phyloP scores from a whole-genome alignment of 2,888 invertebrate genomes.

The Conomelus anceps region DNA sequence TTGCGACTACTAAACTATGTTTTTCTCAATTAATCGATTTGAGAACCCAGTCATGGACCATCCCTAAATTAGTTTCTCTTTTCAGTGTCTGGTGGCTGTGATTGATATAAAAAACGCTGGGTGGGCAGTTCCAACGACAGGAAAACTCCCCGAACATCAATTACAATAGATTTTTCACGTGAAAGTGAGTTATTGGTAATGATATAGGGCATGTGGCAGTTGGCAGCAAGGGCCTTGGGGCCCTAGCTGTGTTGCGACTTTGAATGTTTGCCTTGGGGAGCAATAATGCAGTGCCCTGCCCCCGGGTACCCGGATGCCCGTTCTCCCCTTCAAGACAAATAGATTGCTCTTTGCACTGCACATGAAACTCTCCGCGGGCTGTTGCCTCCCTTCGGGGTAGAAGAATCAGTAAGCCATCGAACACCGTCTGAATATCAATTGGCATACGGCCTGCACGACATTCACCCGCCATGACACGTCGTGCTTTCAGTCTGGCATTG shows the following conservation, averaged over 20 bases:
- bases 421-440: background rate
- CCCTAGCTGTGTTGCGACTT: background rate
- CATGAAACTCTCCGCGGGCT: background rate
- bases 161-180: background rate
- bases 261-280: background rate
- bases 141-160: background rate
- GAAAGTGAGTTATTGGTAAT: background rate
- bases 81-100: background rate
- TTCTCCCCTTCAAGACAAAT: background rate
- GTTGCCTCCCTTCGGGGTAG: background rate
- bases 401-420: background rate
- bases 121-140: too few species aligned
- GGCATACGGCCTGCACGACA: background rate
- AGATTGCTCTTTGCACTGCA: background rate
- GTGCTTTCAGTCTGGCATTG: too few species aligned
- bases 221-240: background rate
- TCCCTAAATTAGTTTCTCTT: background rate
- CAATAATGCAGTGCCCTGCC: background rate
- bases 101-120: background rate
- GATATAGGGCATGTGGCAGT: background rate
- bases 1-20: too few species aligned
- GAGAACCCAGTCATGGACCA: background rate
- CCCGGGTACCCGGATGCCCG: too few species aligned
- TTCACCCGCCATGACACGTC: background rate
- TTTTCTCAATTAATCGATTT: too few species aligned